These are phyloP conservation scores for Tolmerus cingulatus DNA, from an alignment of 2,888 invertebrate genomes.

Conservation along the genomic window DNA sequence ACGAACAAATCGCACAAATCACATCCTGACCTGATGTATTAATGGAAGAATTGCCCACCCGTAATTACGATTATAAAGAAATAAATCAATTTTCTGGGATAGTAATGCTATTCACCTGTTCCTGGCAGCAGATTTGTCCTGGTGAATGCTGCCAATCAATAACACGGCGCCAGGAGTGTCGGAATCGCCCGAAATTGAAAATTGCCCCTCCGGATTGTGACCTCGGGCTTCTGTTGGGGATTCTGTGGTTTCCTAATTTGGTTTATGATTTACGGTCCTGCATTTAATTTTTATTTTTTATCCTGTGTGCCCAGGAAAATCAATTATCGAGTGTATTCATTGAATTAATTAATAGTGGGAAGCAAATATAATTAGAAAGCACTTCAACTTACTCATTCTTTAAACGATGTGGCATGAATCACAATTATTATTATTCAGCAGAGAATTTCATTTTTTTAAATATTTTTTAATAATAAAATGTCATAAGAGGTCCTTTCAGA, in stretches of 20 bases:
- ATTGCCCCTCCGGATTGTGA: neutral
- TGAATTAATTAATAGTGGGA: neutral
- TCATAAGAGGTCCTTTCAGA: no score
- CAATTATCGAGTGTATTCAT: neutral
- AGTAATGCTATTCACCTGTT: slow-evolving; percentile 15
- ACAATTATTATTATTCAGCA: no score
- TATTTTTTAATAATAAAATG: no score
- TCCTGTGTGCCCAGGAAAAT: neutral
- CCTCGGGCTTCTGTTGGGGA: neutral
- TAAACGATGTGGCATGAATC: no score
- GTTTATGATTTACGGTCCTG: neutral
- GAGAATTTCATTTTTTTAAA: no score
- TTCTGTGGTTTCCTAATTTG: slow-evolving; percentile 14
- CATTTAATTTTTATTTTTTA: neutral
- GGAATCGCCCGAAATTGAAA: neutral
- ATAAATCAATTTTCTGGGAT: slow-evolving; percentile 21
- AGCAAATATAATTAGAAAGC: neutral
- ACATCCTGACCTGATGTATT: neutral
- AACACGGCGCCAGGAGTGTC: neutral
- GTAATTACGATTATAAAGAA: slow-evolving; percentile 17
- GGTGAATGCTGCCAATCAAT: slow-evolving; percentile 6
- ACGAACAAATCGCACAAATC: neutral
- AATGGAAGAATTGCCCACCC: neutral
- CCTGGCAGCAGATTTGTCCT: neutral
- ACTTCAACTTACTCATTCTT: no score